phyloP scores from a whole-genome alignment of 2,113 vertebrate species.

The Cynoglossus semilaevis region DNA sequence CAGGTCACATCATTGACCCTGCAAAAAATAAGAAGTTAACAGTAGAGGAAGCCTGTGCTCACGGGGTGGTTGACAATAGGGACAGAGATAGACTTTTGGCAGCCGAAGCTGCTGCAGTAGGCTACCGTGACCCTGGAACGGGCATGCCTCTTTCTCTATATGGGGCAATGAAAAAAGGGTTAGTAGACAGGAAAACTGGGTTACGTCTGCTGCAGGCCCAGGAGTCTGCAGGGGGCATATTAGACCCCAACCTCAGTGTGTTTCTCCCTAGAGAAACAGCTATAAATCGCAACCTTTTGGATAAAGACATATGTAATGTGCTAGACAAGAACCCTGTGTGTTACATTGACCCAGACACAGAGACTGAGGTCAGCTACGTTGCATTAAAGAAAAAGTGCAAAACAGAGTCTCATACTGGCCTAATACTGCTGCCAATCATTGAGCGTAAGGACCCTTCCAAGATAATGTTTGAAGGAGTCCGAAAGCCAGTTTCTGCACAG shows the following conservation, averaged over 20 bases:
- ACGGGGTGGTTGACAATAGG: slow-evolving; percentile 80
- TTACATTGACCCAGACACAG: slow-evolving; percentile 10
- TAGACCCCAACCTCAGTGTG: slow-evolving; percentile 88
- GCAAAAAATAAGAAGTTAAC: slow-evolving; percentile 80
- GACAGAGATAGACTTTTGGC: slow-evolving; percentile 82
- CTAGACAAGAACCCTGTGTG: slow-evolving; percentile 63
- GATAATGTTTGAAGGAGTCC: slow-evolving; percentile 3
- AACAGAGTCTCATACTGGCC: slow-evolving; percentile 8
- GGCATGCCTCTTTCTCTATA: slow-evolving; percentile 79
- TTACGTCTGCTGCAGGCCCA: slow-evolving; percentile 91
- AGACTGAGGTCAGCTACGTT: background rate
- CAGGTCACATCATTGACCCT: slow-evolving; percentile 86
- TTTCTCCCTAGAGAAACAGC: slow-evolving; percentile 87
- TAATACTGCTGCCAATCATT: slow-evolving; percentile 1
- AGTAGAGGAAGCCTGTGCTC: slow-evolving; percentile 81
- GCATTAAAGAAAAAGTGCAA: slow-evolving; percentile 6
- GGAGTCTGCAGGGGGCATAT: slow-evolving; percentile 85
- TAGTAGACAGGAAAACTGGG: slow-evolving; percentile 79
- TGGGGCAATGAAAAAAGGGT: slow-evolving; percentile 88
- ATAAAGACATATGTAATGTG: slow-evolving; percentile 77
- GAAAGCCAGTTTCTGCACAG: slow-evolving; percentile 5
- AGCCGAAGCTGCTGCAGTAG: slow-evolving; percentile 82
- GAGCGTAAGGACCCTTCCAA: slow-evolving; percentile 4
- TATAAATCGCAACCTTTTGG: slow-evolving; percentile 83
- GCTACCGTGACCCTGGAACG: slow-evolving; percentile 82